Base-by-base conservation (phyloP, 2,113 vertebrate genomes). In the Copsychus sechellarum region DNA sequence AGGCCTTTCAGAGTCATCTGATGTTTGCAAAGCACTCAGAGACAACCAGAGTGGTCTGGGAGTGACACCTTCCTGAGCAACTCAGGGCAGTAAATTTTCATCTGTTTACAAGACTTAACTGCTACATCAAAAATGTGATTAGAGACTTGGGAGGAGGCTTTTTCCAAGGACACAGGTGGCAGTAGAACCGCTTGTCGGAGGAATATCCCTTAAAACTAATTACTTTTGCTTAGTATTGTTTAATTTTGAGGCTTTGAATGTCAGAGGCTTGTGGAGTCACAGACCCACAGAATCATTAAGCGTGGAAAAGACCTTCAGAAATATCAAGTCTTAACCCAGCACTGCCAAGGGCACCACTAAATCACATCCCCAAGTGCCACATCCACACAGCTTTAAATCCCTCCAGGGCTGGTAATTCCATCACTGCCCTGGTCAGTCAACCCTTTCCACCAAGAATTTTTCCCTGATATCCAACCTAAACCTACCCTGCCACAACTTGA, bases 261-360 rank as follows among this genome's bases (percentile, higher is more conserved):
- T 36, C 58, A 54, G 47, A 69, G 9, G 5, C 1, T 86, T 16
- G 29, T 6, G 6, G 20, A 17, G 25, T 50, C 14, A 18, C 1
- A 58, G 33, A 65, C 5, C 5, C 19, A 25, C 15, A 22, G 28
- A 25, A 20, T n/a, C 26, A 21, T 15, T 17, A 22, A 21, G 5
- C 2, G 10, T 25, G 19, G 34, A 67, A 61, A 53, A 66, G 11
- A 28, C 2, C 31, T 60, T 12, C 26, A 80, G 36, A 18, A 34
- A 18, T 3, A 28, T 5, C 0, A 0, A 67, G 7, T 5, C 34
- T 48, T 15, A 48, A 7, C 7, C 8, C n/a, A 82, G 18, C 25
- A 18, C 17, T 34, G 29, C 47, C n/a, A 53, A 23, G 21, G n/a
- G 21, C 61, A 40, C 8, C 24, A 19, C 4, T 26, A 16, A 60